Conservation (phyloP, 2,797 vertebrate species). For the Sarcophilus harrisii region DNA sequence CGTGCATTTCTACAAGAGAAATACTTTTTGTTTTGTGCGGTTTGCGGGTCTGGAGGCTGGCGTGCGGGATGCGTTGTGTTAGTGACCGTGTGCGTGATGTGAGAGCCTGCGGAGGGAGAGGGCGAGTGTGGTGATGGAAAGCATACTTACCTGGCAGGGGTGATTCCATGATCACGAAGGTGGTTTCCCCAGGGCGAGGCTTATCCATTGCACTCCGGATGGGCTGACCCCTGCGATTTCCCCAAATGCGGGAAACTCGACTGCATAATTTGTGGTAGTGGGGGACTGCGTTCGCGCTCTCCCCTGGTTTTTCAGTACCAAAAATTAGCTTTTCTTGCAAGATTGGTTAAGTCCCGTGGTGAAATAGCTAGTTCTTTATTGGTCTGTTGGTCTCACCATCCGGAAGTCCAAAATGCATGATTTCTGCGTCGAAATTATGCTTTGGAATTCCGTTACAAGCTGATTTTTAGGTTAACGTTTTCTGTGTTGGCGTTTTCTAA, state of each 20-base stretch:
- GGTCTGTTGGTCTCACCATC: too few relatives aligned
- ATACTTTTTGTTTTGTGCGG: too few relatives aligned
- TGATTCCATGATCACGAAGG: constrained; percentile 59
- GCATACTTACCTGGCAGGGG: constrained; percentile 46
- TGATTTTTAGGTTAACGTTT: too few relatives aligned
- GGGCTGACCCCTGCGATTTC: constrained; percentile 30
- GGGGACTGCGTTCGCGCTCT: not conserved
- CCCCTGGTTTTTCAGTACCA: too few relatives aligned
- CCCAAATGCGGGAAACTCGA: constrained; percentile 51
- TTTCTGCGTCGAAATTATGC: not conserved
- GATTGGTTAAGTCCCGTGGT: too few relatives aligned
- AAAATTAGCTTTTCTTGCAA: too few relatives aligned
- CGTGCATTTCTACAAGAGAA: too few relatives aligned
- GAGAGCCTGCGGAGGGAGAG: fast-evolving
- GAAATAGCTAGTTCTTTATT: too few relatives aligned
- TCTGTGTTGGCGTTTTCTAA: too few relatives aligned
- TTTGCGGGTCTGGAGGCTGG: not conserved
- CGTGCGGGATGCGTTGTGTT: fast-evolving
- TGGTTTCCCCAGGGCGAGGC: constrained; percentile 62
- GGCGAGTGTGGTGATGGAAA: fast-evolving
- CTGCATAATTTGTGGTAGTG: not conserved
- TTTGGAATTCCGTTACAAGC: not conserved
- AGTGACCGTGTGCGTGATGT: not conserved
- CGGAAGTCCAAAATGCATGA: not conserved
- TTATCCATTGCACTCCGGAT: constrained; percentile 65